Conservation (phyloP, 2,888 invertebrate genomes). For the Volucella bombylans region DNA sequence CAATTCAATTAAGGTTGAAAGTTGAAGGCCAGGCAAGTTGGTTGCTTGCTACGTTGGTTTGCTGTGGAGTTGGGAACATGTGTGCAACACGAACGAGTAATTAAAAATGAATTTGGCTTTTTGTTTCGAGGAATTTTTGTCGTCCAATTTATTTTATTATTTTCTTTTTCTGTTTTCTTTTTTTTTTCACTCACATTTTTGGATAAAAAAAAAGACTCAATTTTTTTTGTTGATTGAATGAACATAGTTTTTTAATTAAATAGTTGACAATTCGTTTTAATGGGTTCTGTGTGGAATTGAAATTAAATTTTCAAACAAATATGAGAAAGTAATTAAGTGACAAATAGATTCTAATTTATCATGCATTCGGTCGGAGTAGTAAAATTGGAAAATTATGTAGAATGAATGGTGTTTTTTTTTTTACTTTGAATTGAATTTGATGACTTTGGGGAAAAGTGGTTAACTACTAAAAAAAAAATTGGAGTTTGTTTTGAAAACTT, state of each 20-base stretch:
- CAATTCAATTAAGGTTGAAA: constrained; percentile 74
- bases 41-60: no score
- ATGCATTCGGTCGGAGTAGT: no score
- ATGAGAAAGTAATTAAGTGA: constrained; percentile 34
- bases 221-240: constrained; percentile 42
- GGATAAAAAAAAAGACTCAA: background rate
- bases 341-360: constrained; percentile 28
- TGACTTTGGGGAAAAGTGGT: no score
- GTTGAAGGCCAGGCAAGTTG: constrained; percentile 67
- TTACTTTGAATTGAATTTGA: no score
- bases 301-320: constrained; percentile 42
- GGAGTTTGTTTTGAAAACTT: no score
- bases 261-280: constrained; percentile 47
- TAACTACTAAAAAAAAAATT: no score
- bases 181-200: constrained; percentile 4
- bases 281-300: constrained; percentile 27
- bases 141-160: constrained; percentile 4
- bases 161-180: no score
- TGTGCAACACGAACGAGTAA: constrained; percentile 69
- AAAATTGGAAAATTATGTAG: no score
- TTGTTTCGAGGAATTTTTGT: constrained; percentile 28
- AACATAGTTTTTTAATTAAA: constrained; percentile 65
- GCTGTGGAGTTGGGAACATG: constrained; percentile 45
- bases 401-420: no score
- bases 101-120: constrained; percentile 68